Evolutionary conservation across 2,888 invertebrate species (phyloP).

Genomic region (Ceratothoa steindachneri): DNA sequence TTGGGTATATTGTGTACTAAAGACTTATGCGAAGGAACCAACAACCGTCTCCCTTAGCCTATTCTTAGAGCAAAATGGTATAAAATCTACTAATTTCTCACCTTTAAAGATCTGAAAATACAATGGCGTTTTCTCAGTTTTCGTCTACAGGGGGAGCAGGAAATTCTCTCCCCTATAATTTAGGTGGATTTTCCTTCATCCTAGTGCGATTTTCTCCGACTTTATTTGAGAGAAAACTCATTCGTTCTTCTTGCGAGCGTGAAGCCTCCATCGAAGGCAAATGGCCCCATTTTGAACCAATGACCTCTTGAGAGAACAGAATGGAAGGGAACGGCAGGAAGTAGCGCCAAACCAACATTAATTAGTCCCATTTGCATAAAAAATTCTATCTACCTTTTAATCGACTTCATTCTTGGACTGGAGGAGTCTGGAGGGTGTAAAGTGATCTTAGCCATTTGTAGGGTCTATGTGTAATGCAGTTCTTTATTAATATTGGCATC

Average conservation of each 20-base stretch:
- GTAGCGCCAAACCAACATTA: background rate
- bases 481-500: too few species aligned
- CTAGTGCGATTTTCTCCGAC: conserved; percentile 9
- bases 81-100: conserved; percentile 13
- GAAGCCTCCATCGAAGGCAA: background rate
- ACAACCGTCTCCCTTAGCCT: too few species aligned
- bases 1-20: too few species aligned
- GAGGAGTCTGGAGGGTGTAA: too few species aligned
- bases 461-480: too few species aligned
- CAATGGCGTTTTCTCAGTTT: conserved; percentile 9
- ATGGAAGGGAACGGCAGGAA: background rate
- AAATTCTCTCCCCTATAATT: conserved; percentile 9
- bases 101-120: conserved; percentile 12
- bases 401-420: too few species aligned
- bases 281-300: conserved; percentile 1
- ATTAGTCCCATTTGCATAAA: background rate
- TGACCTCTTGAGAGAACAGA: conserved; percentile 4
- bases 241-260: background rate
- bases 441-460: too few species aligned
- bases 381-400: background rate
- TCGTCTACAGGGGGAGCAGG: background rate
- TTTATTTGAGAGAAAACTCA: conserved; percentile 10
- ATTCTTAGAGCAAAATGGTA: too few species aligned
- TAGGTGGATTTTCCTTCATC: conserved; percentile 11
- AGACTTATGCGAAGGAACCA: too few species aligned